A percentile compares a stretch with the other conserved stretches of the same genome.
Evolutionary conservation across 2,888 invertebrate genomes (phyloP).

Genomic region (Lepidochrysops patricia): DNA sequence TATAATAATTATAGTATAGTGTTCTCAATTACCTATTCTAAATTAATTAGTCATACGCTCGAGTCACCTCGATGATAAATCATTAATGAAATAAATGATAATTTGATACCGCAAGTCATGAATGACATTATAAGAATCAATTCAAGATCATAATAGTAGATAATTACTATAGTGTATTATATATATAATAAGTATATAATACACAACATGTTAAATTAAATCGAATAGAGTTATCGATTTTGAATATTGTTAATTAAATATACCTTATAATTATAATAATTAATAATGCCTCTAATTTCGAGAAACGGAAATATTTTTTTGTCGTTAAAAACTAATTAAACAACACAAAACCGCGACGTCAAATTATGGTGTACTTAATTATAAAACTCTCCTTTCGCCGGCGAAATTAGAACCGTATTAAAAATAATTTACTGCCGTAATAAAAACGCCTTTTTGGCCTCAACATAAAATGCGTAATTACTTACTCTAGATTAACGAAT

Average conservation of each 20-base stretch:
- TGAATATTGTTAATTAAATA: too few species aligned
- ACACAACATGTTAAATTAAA: too few species aligned
- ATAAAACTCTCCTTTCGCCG: not conserved
- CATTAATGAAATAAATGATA: not conserved
- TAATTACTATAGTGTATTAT: too few species aligned
- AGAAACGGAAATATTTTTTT: not conserved
- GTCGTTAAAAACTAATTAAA: not conserved
- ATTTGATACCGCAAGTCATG: not conserved
- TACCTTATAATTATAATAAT: too few species aligned
- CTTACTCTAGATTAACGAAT: slow-evolving; percentile 2
- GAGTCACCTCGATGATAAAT: slow-evolving; percentile 1
- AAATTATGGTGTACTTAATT: not conserved
- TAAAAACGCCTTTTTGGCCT: not conserved
- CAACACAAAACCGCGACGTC: not conserved
- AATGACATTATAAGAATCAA: not conserved
- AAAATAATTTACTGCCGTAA: slow-evolving; percentile 4
- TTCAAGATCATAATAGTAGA: not conserved
- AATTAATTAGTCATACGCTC: slow-evolving; percentile 1
- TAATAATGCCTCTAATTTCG: not conserved
- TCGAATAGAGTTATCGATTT: too few species aligned
- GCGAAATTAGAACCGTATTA: not conserved
- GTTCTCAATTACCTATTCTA: not conserved
- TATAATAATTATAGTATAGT: not conserved
- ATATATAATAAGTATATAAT: too few species aligned
- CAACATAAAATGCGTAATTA: not conserved